These are phyloP conservation scores for Pyrochroa serraticornis DNA, from an alignment of 2,888 invertebrate genomes.

Conservation along the genomic window DNA sequence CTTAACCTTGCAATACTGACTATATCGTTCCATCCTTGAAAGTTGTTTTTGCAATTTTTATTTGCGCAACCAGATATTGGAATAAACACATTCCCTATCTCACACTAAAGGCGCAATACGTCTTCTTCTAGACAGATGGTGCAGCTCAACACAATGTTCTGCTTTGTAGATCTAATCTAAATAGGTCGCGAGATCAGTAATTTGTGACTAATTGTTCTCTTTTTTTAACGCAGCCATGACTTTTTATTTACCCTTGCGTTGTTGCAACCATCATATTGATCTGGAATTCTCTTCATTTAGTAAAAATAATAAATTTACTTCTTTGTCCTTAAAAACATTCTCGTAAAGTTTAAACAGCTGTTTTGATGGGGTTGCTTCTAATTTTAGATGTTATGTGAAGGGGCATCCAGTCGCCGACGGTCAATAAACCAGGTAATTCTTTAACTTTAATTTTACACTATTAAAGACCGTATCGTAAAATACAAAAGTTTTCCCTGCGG, in stretches of 20 bases:
- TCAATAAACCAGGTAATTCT: not conserved
- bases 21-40: slow-evolving; percentile 31
- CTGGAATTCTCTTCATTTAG: not conserved
- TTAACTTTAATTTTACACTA: slow-evolving; percentile 22
- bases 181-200: slow-evolving; percentile 11
- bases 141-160: slow-evolving; percentile 16
- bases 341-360: not conserved
- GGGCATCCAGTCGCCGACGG: not conserved
- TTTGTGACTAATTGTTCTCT: not conserved
- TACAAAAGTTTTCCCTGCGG: slow-evolving; percentile 18
- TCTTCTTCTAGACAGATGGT: slow-evolving; percentile 24
- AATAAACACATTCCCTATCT: slow-evolving; percentile 24
- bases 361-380: not conserved
- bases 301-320: slow-evolving; percentile 17
- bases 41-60: slow-evolving; percentile 32
- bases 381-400: slow-evolving; percentile 8
- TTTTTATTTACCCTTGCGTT: too few species aligned
- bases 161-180: slow-evolving; percentile 22
- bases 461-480: slow-evolving; percentile 18
- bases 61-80: slow-evolving; percentile 33
- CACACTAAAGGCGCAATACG: slow-evolving; percentile 6
- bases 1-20: slow-evolving; percentile 20
- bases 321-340: not conserved
- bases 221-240: not conserved
- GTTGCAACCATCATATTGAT: not conserved